Evolutionary conservation across 1,140 invertebrate genomes (phyloP), one percentile per base, ranked within the genome.

Genomic region (Helicorthomorpha holstii): DNA sequence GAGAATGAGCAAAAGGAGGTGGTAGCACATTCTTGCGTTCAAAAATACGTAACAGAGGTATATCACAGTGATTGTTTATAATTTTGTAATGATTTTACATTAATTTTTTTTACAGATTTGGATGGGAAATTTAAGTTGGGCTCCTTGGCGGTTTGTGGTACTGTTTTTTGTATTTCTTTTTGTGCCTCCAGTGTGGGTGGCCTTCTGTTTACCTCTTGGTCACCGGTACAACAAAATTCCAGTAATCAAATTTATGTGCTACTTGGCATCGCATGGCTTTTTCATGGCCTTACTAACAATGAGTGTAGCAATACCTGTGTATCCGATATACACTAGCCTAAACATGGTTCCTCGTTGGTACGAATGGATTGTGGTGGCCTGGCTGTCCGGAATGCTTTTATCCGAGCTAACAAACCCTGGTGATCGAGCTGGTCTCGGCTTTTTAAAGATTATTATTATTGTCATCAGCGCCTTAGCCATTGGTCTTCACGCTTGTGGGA

Each of bases 191-290:
- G 79, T 98, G 1, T 98, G 95, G 95, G 73, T 98, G 49, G 80
- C 85, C 12, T 94, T 98, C 66, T 96, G 92, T 29, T 76, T 98
- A 58, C 94, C 94, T 12, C 70, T 97, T 57, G 88, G 88, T 22
- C 90, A 94, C 70, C 85, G 85, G 66, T 96, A 93, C 69, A 87
- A 92, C 74, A 91, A 64, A 59, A 69, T 75, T 16, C 95, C 95
- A 21, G 95, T 98, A 58, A 95, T 98, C 61, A 98, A 98, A 70
- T 98, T 98, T 67, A 96, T 98, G 85, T 94, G 92, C 14, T 96
- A 98, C 69, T 75, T 98, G 48, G 96, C 94, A 1, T 97, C 95
- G 1, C 95, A 98, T 71, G 82, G 98, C 57, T 95, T 96, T 68
- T 78, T 98, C 49, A 96, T 98, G 81, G 69, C 91, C 46, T 80